Evolutionary conservation across 1,140 invertebrate genomes (phyloP), one percentile per base, ranked within the genome.

Genomic region (Cryptotermes secundus): DNA sequence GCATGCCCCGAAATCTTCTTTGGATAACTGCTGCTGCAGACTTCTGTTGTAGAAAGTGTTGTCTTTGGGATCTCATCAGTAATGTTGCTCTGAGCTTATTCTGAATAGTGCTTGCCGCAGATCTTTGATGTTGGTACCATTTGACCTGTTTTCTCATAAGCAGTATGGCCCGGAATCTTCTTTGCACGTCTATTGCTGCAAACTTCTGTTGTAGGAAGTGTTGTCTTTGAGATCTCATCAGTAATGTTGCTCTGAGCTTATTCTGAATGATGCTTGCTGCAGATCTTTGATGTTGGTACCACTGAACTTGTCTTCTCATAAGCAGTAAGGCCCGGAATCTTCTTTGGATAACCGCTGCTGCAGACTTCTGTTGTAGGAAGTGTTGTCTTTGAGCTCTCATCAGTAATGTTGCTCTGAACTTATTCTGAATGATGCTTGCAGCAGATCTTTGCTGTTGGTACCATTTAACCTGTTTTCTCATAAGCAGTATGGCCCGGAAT

Each of bases 211-310:
- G 0, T 7, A 38, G 36, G 38, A 87, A 92, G 7, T 88, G 38
- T 22, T 86, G 85, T 85, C 88, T 87, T 24, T 89, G 85, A 85
- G 81, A 24, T 88, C 88, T 88, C 84, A 88, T 88, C 49, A 86
- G 86, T 19, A 87, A 65, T 86, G 89, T 90, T 53, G 90, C 90
- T 86, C 90, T 89, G 86, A 90, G 91, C 79, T 87, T 87, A 22
- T 86, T 88, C 86, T 93, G 92, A 79, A 92, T 88, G 35, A 86
- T 86, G 7, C 89, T 82, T n/a, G 87, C 86, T 3, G 89, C 87
- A 4, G 86, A 88, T 87, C 34, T 80, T 34, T 34, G 79, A 26
- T 35, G 36, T 22, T 80, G 34, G 36, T 35, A 80, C 22, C 19
- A 34, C 16, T 80, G 3, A 6, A 35, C 31, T 16, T 80, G n/a